phyloP scores from a whole-genome alignment of 2,113 vertebrate genomes.

The Cyrtonyx montezumae region DNA sequence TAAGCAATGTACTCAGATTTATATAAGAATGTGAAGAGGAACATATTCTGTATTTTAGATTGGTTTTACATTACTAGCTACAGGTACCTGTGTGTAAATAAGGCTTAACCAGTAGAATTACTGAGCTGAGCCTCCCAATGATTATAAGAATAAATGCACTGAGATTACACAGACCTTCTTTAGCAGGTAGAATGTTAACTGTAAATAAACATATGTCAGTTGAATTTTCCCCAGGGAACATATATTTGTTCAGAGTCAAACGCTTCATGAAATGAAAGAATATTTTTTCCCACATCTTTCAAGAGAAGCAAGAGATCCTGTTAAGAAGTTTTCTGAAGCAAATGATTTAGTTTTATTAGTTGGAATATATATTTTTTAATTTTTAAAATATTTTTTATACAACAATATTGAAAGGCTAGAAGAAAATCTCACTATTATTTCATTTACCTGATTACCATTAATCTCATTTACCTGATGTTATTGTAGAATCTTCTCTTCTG shows the following conservation, averaged over 20 bases:
- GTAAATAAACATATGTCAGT: not conserved
- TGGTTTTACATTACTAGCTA: not conserved
- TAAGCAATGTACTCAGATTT: not conserved
- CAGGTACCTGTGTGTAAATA: not conserved
- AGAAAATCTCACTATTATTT: not conserved
- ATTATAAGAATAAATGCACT: not conserved
- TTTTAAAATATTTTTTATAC: not conserved
- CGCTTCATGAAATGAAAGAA: not conserved
- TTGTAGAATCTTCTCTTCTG: not conserved
- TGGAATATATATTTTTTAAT: not conserved
- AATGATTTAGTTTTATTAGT: not conserved
- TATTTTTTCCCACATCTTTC: not conserved
- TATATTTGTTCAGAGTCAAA: not conserved
- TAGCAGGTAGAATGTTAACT: not conserved
- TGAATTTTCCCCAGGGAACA: not conserved
- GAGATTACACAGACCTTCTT: not conserved
- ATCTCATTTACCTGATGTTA: not conserved
- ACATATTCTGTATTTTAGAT: not conserved
- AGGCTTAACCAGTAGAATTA: not conserved
- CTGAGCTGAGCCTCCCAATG: not conserved
- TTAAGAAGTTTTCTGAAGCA: not conserved
- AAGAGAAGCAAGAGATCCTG: not conserved
- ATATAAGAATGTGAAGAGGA: not conserved
- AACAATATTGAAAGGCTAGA: not conserved
- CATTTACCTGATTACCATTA: no score